Evolutionary conservation across 2,888 invertebrate species (phyloP), one percentile per base, ranked within the genome.

Genomic region (Hypomecis atomaria): DNA sequence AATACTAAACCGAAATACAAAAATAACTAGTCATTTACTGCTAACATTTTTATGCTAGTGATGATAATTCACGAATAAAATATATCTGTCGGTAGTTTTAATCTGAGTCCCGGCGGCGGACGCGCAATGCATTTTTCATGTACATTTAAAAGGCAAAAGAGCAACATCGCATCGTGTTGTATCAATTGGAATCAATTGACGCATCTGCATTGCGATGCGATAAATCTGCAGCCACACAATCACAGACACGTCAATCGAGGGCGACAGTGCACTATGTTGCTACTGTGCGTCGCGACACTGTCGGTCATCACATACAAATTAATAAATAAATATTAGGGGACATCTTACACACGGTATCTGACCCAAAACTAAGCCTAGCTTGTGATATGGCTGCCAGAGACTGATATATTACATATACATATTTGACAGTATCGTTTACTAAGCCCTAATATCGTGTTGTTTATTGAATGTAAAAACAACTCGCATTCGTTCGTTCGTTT

Each of bases 151-250:
- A 70, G 71, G 68, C 68, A 71, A 71, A 71, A 71, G 63, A 69
- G 69, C 67, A 58, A 43, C 64, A 47, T 38, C 6, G 47, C 57
- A 44, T 54, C 59, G 66, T 65, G 65, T 59, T 61, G 69, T 75
- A 78, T 76, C 75, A 74, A 75, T 76, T 66, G 74, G 72, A 77
- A 79, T 81, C 81, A 81, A 79, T 79, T 72, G 76, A 67, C 65
- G 69, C 73, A 74, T 76, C 78, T 76, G 82, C 80, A 82, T 72
- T 82, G 81, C 82, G 81, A 76, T 72, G 75, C 73, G 65, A 79
- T 82, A 79, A 78, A 79, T 81, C 78, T 73, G 71, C 62, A 61
- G 66, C 63, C 62, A 58, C 65, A 49, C 50, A 62, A 61, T 70
- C 63, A 67, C 45, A 37, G 47, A 36, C 52, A 6, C 47, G 37